These are phyloP conservation scores for Butastur rufipennis DNA, from an alignment of 2,113 vertebrate genomes.

Conservation along the genomic window DNA sequence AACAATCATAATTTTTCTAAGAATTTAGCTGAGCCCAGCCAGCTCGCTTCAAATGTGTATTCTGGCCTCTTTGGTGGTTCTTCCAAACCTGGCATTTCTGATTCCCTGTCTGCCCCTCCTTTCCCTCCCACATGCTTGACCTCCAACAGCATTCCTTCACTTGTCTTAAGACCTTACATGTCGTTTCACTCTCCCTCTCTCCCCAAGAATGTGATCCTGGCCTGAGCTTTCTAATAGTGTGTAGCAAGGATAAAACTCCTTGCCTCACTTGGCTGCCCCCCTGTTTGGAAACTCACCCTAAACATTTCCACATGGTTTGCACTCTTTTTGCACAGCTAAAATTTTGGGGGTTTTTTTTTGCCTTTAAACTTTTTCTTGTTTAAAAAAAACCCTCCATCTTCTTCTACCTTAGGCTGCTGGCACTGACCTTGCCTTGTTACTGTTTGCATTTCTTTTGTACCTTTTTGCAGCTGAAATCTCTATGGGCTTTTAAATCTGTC, in stretches of 20 bases:
- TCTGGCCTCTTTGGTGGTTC: neutral
- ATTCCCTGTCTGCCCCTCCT: slow-evolving; percentile 1
- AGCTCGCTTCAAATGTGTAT: neutral
- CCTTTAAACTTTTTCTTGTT: neutral
- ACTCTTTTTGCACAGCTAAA: slow-evolving; percentile 42
- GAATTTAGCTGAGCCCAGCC: neutral
- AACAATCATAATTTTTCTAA: neutral
- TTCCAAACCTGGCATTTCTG: slow-evolving; percentile 39
- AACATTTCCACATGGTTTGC: slow-evolving; percentile 71
- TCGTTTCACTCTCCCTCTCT: slow-evolving; percentile 16
- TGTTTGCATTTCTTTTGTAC: slow-evolving; percentile 69
- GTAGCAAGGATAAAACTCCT: slow-evolving; percentile 58
- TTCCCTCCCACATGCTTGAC: slow-evolving; percentile 41
- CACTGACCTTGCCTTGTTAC: slow-evolving; percentile 53
- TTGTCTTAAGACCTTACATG: slow-evolving; percentile 50
- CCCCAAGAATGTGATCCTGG: slow-evolving; percentile 54
- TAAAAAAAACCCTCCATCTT: neutral
- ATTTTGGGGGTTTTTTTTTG: neutral
- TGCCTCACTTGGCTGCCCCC: slow-evolving; percentile 56
- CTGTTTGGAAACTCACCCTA: slow-evolving; percentile 65
- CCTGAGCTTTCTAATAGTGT: slow-evolving; percentile 57
- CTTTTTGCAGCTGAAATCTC: slow-evolving; percentile 63
- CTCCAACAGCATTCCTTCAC: slow-evolving; percentile 49
- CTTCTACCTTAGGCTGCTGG: slow-evolving; percentile 55
- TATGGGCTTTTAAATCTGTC: slow-evolving; percentile 62